phyloP scores from a whole-genome alignment of 2,888 invertebrate species.

The Hyppa rectilinea region DNA sequence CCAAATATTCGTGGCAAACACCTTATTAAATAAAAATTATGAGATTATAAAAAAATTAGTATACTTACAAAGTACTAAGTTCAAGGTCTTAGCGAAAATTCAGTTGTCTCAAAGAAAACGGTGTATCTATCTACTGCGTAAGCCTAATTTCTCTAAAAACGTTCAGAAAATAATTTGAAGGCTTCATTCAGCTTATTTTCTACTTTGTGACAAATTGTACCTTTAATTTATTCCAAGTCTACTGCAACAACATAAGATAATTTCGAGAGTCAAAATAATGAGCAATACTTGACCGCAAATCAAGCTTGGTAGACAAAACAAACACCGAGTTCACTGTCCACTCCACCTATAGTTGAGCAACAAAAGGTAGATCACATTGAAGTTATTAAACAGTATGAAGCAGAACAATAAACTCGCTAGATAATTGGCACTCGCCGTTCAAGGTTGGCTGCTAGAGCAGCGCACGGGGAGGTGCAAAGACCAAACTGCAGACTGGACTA shows the following conservation, averaged over 20 bases:
- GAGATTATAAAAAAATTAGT: background rate
- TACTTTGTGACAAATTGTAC: too few relatives aligned
- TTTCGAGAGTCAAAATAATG: slow-evolving; percentile 12
- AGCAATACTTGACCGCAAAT: slow-evolving; percentile 11
- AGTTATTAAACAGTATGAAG: slow-evolving; percentile 69
- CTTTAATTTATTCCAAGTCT: too few relatives aligned
- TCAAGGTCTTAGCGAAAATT: background rate
- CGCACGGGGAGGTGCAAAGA: slow-evolving; percentile 39
- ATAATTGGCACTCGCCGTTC: slow-evolving; percentile 76
- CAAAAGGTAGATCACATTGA: slow-evolving; percentile 49
- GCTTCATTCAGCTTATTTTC: too few relatives aligned
- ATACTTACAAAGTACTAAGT: background rate
- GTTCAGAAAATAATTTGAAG: background rate
- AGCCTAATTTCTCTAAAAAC: background rate
- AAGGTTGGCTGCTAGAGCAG: slow-evolving; percentile 70
- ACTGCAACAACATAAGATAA: slow-evolving; percentile 8
- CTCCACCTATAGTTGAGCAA: slow-evolving; percentile 30
- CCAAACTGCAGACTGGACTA: slow-evolving; percentile 32
- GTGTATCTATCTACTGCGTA: background rate
- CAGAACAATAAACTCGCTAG: slow-evolving; percentile 71
- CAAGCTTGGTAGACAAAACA: slow-evolving; percentile 39
- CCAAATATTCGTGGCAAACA: slow-evolving; percentile 9
- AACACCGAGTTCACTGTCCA: background rate
- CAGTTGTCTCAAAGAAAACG: background rate
- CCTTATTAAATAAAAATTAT: slow-evolving; percentile 3